Evolutionary conservation across 2,888 invertebrate genomes (phyloP), one percentile per base, ranked within the genome.

Genomic region (Oegoconia quadripuncta): DNA sequence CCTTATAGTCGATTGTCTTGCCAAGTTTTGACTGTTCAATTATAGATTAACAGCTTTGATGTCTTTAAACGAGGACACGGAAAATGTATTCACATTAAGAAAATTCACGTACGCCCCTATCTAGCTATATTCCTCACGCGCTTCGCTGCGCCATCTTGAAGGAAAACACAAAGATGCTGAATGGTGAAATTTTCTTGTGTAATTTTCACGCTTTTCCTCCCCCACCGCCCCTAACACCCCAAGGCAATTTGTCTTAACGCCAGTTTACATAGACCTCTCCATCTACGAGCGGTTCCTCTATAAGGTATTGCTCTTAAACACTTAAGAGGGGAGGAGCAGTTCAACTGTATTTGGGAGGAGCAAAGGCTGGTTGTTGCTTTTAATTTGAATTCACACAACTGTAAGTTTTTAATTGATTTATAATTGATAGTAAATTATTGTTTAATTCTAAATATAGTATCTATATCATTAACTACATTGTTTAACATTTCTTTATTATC

Each of bases 151-250:
- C 86, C 86, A 84, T 86, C 86, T 86, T 86, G 81, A 66, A 75
- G 77, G 76, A 83, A 82, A 82, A 82, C 75, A 84, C 86, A 86
- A 87, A 86, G 84, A 86, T 86, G 83, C 75, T 82, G 84, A 83
- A 82, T 80, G 74, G 78, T 54, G 80, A 81, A 86, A 86, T 83
- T 87, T 87, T 86, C 86, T 86, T 82, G 80, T 83, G 80, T 86
- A 86, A 87, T 86, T 86, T 86, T 86, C 84, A 73, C 81, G 78
- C 76, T 80, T 76, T 77, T 78, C 77, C 59, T 69, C 68, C 70
- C 58, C 54, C 60, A 40, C 43, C 46, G 48, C 41, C 47, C 52
- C 39, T 53, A 46, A 56, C 48, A 55, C 43, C 41, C 35, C 17
- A 20, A 44, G 49, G 73, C 71, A 69, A 68, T 69, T 70, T 66